These are phyloP conservation scores for Monarcha castaneiventris DNA, from an alignment of 2,113 vertebrate genomes.

Conservation along the genomic window DNA sequence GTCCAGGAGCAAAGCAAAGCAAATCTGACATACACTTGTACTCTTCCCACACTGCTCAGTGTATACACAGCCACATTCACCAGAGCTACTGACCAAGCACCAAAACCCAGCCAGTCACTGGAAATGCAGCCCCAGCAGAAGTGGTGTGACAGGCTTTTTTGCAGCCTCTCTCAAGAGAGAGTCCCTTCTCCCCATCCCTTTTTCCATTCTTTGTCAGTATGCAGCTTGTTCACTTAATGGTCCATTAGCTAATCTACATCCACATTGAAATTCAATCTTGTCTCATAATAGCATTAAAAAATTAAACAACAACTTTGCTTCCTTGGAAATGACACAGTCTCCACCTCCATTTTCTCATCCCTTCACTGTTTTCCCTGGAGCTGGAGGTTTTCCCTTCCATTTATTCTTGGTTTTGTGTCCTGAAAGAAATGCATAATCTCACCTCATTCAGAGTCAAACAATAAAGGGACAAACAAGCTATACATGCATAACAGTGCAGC, in stretches of 20 bases:
- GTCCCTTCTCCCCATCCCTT: background rate
- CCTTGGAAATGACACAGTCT: slow-evolving; percentile 38
- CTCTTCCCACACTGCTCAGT: background rate
- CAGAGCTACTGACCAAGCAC: background rate
- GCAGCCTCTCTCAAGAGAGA: background rate
- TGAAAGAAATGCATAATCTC: slow-evolving; percentile 47
- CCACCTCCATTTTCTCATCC: slow-evolving; percentile 21
- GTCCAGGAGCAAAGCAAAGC: background rate
- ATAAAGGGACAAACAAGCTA: slow-evolving; percentile 47
- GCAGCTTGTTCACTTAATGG: slow-evolving; percentile 31
- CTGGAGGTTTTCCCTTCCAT: background rate
- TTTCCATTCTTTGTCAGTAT: background rate
- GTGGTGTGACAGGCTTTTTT: background rate
- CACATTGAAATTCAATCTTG: slow-evolving; percentile 43
- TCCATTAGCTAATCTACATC: slow-evolving; percentile 46
- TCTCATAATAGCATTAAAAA: slow-evolving; percentile 39
- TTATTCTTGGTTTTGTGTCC: slow-evolving; percentile 21
- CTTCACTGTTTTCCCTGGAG: background rate
- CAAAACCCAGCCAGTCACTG: background rate
- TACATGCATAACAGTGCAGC: background rate
- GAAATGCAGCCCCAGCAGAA: background rate
- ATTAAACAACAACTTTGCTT: slow-evolving; percentile 14
- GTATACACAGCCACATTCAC: background rate
- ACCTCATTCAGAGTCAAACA: slow-evolving; percentile 45
- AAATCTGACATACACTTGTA: background rate